Base-by-base conservation (phyloP, 2,113 vertebrate species). In the Seriola quinqueradiata region DNA sequence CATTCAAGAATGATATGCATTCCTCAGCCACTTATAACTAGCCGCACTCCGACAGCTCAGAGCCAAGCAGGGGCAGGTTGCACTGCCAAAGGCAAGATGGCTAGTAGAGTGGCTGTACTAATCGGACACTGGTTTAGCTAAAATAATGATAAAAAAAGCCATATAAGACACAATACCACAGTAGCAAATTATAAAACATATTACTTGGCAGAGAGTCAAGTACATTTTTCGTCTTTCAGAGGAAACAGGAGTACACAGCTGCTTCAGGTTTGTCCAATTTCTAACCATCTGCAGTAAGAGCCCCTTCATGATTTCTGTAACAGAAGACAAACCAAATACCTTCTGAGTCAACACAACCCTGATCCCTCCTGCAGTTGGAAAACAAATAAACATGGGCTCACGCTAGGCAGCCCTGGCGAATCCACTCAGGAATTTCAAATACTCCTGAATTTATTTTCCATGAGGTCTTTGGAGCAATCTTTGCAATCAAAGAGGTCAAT, bases 371-470 rank as follows among this genome's bases (percentile, higher is more conserved):
- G 83, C 87, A 90, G 77, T 79, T 68, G 82, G 70, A 90, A 86
- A 88, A 86, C 92, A 95, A 95, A 95, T 93, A 95, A 94, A 94
- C 86, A 92, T 0, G 13, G 90, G 81, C 91, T 92, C 89, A 86
- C 42, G 77, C 92, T 77, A 74, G 82, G 81, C 86, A 78, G 90
- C 77, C 73, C 77, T 13, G 68, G 67, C 81, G 28, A 90, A 93
- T 88, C 88, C 87, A 83, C 83, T 79, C 82, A 90, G 77, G 90
- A 93, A 94, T 94, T 93, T 89, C 78, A 88, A 91, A 93, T 87
- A 88, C 83, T 63, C 75, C 63, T 85, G 91, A 90, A 93, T 95
- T 92, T 88, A 90, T 95, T 96, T 97, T 96, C 94, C 91, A 88
- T 91, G 82, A 90, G 64, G 77, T 89, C 92, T 89, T 90, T 89